Evolutionary conservation across 2,113 vertebrate genomes (phyloP).

Genomic region (Chlorocebus sabaeus): DNA sequence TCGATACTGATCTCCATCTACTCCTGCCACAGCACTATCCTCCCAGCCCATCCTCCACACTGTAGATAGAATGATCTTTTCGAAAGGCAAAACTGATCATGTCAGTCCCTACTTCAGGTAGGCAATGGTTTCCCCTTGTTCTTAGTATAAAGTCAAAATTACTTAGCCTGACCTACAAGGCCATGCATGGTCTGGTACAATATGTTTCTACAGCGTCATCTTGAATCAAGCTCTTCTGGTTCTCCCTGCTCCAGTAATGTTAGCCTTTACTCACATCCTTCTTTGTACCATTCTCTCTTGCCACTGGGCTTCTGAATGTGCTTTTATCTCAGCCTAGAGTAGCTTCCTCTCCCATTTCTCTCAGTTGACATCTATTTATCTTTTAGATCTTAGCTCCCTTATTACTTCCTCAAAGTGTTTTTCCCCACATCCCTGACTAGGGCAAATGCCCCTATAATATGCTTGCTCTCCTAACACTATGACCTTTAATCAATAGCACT

Average conservation of each 20-base stretch:
- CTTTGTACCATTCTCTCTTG: not conserved
- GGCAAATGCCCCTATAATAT: not conserved
- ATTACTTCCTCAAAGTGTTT: not conserved
- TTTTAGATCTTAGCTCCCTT: not conserved
- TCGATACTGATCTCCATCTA: not conserved
- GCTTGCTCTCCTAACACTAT: not conserved
- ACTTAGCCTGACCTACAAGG: not conserved
- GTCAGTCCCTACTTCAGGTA: not conserved
- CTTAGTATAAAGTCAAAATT: not conserved
- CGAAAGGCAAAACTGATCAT: not conserved
- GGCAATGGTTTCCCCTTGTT: not conserved
- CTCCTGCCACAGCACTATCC: not conserved
- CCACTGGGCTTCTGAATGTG: not conserved
- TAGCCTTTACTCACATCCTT: not conserved
- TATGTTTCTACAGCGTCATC: not conserved
- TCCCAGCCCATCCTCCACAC: not conserved
- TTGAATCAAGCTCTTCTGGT: not conserved
- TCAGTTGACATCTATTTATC: not conserved
- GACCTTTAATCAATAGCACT: not conserved
- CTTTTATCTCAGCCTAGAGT: not conserved
- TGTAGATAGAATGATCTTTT: not conserved
- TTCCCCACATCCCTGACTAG: not conserved
- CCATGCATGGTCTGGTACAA: not conserved
- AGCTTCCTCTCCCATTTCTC: not conserved
- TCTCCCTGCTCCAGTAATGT: not conserved